These are phyloP conservation scores for Dysmachus trigonus DNA, from an alignment of 2,888 invertebrate species.

Conservation along the genomic window DNA sequence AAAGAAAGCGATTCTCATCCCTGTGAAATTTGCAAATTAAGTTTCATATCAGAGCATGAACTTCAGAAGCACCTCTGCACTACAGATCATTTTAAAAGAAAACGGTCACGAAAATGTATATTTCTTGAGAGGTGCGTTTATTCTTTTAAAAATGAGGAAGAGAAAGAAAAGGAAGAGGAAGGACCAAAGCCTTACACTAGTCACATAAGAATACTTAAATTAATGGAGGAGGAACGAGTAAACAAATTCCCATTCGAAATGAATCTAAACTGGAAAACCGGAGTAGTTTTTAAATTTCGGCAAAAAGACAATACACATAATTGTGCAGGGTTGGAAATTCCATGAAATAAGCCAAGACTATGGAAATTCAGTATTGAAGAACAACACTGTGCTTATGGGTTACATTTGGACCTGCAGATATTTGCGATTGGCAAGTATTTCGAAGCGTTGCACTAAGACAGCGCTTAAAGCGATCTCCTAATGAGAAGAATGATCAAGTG, in stretches of 20 bases:
- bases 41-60: conserved; percentile 7
- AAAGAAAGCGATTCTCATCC: neutral
- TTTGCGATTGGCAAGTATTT: neutral
- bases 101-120: neutral
- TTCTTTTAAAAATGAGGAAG: neutral
- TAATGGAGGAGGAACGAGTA: neutral
- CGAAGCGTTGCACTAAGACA: neutral
- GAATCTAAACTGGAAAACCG: neutral
- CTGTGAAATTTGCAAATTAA: conserved; percentile 16
- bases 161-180: neutral
- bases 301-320: neutral
- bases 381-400: neutral
- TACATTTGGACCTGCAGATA: neutral
- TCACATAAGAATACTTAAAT: conserved; percentile 19
- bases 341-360: neutral
- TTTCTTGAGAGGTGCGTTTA: neutral
- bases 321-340: neutral
- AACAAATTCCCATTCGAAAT: neutral
- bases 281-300: neutral
- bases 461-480: neutral
- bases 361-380: neutral
- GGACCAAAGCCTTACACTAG: neutral
- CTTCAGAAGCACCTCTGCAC: conserved; percentile 11
- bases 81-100: neutral
- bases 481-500: neutral